Base-by-base conservation (phyloP, 2,888 invertebrate species). In the Synergus japonicus region DNA sequence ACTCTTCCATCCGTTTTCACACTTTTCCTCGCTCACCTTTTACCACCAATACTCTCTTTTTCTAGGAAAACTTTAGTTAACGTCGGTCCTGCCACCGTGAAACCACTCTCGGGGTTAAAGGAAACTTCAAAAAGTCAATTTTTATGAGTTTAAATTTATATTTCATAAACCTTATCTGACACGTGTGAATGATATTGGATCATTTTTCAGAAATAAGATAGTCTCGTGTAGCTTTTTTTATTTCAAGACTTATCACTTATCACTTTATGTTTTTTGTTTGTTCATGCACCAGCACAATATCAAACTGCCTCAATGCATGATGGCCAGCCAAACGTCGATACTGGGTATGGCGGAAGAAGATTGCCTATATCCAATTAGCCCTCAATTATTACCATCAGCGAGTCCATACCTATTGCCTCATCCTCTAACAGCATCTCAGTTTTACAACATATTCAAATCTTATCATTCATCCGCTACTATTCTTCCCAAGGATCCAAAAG, bases 261-360 rank as follows among this genome's bases (percentile, higher is more conserved):
- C 58, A 43, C 9, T 46, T 37, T 37, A 66, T 83, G 65, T 76
- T 77, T 77, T 82, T 83, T 76, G 78, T 84, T 81, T 88, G 86
- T 87, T 87, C 85, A 78, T 83, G 81, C 81, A 85, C 83, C 84
- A 92, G 92, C 91, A 92, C 89, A 88, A 90, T 88, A 79, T 92
- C 89, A 87, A 87, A 87, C 91, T 92, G 91, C 92, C 92, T 83
- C 87, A 88, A 82, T 89, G 89, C 85, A 85, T 89, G 90, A 91
- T 91, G 83, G 76, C 86, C 79, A 88, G 87, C 82, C 87, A 90
- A 77, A 85, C 88, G 46, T 84, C 87, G 77, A n/a, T 88, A 78
- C 88, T 88, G 73, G 91, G 91, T 60, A 87, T 89, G 76, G 86
- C 85, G 73, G 91, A 91, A 86, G 91, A 92, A 86, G 91, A 91